Base-by-base conservation (phyloP, 2,113 vertebrate species). In the Neoarius graeffei region DNA sequence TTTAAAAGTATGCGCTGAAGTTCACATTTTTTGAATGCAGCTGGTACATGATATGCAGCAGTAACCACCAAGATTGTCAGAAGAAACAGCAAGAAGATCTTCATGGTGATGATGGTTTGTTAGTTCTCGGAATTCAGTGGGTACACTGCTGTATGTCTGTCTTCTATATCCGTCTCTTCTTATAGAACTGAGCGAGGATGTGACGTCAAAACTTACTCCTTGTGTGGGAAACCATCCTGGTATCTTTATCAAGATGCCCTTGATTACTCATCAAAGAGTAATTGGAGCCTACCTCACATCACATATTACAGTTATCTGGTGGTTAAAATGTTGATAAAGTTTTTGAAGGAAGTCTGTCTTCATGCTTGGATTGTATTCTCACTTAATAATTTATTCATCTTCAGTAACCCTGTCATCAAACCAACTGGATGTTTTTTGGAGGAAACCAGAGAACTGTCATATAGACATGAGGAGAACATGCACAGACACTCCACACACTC, bases 91-190 rank as follows among this genome's bases (percentile, higher is more conserved):
- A 77, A 54, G 52, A 81, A 69, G 15, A 7, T 82, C 59, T 81
- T 89, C 87, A 89, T 89, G 66, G 2, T 83, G 35, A 59, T 84
- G 42, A 35, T 64, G 4, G 11, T 82, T 42, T 11, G 54, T 74
- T 15, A 2, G 27, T 50, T 42, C 62, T 83, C 5, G 2, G 27
- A 17, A 7, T 20, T 35, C 9, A 64, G 25, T 9, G 25, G 64
- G 59, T 69, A 14, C 25, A 19, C 1, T 56, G 7, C 60, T 59
- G 10, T 42, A 62, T 42, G 19, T 62, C 35, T 17, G 81, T 66
- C 11, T 3, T 25, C 13, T 50, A n/a, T 48, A 23, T 10, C 10
- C 30, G 20, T 25, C 19, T 79, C 50, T 27, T 80, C 52, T 56
- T 80, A 27, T 80, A 80, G 48, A 66, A 42, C 23, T 50, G 10